A percentile compares a stretch with the other conserved stretches of the same genome.
Conservation (phyloP, 2,113 vertebrate genomes). For the Jacana jacana region DNA sequence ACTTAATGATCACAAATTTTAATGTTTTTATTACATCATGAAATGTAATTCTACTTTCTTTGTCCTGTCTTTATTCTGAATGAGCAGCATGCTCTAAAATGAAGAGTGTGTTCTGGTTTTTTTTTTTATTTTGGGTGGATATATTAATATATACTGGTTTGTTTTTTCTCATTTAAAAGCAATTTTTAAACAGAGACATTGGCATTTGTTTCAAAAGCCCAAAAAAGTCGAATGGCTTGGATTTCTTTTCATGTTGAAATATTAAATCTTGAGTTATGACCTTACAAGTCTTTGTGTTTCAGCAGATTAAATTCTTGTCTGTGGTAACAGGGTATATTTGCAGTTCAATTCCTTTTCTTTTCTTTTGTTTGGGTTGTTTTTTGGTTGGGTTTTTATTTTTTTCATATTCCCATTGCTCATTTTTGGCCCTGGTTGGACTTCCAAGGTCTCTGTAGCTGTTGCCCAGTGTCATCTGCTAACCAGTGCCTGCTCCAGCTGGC, state of each 20-base stretch:
- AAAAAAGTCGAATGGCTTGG: slow-evolving; percentile 25
- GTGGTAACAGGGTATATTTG: slow-evolving; percentile 18
- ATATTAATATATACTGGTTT: slow-evolving; percentile 55
- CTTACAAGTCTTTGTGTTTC: slow-evolving; percentile 23
- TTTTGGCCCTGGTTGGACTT: not conserved
- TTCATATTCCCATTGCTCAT: not conserved
- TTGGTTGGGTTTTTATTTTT: not conserved
- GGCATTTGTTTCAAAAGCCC: slow-evolving; percentile 53
- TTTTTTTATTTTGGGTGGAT: not conserved
- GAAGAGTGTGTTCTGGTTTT: slow-evolving; percentile 39
- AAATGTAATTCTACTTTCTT: slow-evolving; percentile 74
- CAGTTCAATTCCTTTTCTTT: not conserved
- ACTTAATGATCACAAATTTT: slow-evolving; percentile 77
- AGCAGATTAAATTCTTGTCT: slow-evolving; percentile 25
- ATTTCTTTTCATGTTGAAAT: slow-evolving; percentile 62
- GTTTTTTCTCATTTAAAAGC: slow-evolving; percentile 32
- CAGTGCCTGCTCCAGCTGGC: not conserved
- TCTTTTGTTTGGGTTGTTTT: not conserved
- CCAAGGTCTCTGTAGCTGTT: not conserved
- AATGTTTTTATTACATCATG: slow-evolving; percentile 75
- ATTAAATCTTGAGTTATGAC: slow-evolving; percentile 70
- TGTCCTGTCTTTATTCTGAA: slow-evolving; percentile 46
- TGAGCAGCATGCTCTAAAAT: slow-evolving; percentile 47
- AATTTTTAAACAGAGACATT: slow-evolving; percentile 43
- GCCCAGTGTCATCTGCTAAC: not conserved